These are phyloP conservation scores for Calephelis perditalis DNA, from an alignment of 2,888 invertebrate genomes.

Conservation along the genomic window DNA sequence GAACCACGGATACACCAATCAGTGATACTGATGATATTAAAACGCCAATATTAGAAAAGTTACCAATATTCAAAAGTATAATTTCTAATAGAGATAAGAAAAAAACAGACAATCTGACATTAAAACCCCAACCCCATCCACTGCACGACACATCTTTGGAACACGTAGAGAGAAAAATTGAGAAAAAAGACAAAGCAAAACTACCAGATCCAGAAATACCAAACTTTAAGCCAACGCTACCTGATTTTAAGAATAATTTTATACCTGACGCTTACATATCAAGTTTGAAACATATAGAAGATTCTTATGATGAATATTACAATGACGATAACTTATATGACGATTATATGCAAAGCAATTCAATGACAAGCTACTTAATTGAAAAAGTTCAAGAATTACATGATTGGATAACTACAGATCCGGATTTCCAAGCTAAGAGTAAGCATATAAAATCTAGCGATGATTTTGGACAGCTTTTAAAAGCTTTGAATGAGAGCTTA, in stretches of 20 bases:
- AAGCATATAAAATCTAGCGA: constrained; percentile 35
- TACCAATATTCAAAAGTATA: constrained; percentile 59
- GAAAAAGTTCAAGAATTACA: constrained; percentile 73
- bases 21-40: constrained; percentile 42
- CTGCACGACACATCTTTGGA: constrained; percentile 48
- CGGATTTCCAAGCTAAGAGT: constrained; percentile 47
- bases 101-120: constrained; percentile 39
- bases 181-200: constrained; percentile 60
- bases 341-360: constrained; percentile 67
- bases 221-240: constrained; percentile 57
- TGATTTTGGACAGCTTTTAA: constrained; percentile 57
- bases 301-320: constrained; percentile 61
- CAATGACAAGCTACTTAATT: constrained; percentile 68
- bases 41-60: constrained; percentile 49
- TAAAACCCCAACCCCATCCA: constrained; percentile 60
- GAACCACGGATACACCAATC: constrained; percentile 28
- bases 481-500: constrained; percentile 73
- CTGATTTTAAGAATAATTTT: constrained; percentile 40
- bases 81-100: constrained; percentile 44
- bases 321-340: constrained; percentile 65
- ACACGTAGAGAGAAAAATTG: constrained; percentile 56
- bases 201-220: constrained; percentile 40
- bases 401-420: constrained; percentile 67
- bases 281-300: constrained; percentile 40
- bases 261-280: constrained; percentile 47